A percentile compares a stretch with the other conserved stretches of the same genome.
Conservation (phyloP, 2,888 invertebrate species). For the Harpalus rubripes region DNA sequence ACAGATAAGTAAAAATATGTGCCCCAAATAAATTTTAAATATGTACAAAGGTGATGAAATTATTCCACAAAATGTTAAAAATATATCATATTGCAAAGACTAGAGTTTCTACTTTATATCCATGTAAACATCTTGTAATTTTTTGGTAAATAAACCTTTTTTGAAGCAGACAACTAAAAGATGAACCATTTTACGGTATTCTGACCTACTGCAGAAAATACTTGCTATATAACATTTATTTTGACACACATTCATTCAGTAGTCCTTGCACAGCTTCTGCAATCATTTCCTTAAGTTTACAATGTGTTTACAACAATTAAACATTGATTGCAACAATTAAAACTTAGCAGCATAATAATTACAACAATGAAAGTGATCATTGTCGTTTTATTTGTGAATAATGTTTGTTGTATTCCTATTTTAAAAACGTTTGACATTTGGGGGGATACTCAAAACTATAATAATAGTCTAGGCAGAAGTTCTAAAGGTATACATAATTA, state of each 20-base stretch:
- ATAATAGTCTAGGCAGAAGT: conserved; percentile 1
- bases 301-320: conserved; percentile 25
- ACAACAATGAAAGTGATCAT: background rate
- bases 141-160: background rate
- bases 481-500: conserved; percentile 44
- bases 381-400: conserved; percentile 11
- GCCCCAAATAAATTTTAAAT: too few species aligned
- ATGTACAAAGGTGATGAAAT: too few species aligned
- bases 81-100: background rate
- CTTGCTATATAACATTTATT: conserved; percentile 16
- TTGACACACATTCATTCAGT: conserved; percentile 37
- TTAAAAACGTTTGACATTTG: conserved; percentile 58
- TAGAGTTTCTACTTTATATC: background rate
- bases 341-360: background rate
- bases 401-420: conserved; percentile 1
- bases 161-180: background rate
- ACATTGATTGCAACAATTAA: conserved; percentile 34
- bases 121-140: background rate
- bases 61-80: too few species aligned
- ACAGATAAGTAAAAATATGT: too few species aligned
- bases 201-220: conserved; percentile 29
- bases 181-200: background rate
- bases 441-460: conserved; percentile 52
- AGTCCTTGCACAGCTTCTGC: background rate
- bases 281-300: background rate